Conservation (phyloP, 2,113 vertebrate species). For the Eulacestoma nigropectus region DNA sequence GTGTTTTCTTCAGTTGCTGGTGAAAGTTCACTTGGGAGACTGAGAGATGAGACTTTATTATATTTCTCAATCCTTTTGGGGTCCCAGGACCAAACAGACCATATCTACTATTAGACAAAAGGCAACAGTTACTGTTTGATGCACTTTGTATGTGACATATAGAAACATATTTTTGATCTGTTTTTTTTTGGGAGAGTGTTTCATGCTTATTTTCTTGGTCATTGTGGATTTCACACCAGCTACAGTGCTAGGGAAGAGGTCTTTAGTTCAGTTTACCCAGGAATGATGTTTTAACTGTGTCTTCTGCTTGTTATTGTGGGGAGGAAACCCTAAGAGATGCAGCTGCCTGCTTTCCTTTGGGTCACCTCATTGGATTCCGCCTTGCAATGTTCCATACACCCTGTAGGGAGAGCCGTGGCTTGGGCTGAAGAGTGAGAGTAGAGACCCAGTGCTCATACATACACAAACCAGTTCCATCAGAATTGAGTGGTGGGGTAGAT, state of each 20-base stretch:
- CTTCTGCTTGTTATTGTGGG: neutral
- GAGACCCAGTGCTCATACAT: neutral
- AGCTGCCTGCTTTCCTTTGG: neutral
- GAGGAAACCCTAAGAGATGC: neutral
- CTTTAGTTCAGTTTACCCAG: neutral
- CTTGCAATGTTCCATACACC: neutral
- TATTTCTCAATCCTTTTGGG: neutral
- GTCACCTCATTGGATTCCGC: rapidly evolving
- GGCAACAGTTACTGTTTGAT: neutral
- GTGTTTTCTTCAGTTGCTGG: neutral
- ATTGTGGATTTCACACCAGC: neutral
- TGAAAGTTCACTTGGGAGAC: neutral
- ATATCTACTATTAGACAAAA: neutral
- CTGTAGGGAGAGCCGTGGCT: neutral
- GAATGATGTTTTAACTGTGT: neutral
- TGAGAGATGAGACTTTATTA: neutral
- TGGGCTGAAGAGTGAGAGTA: neutral
- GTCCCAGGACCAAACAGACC: neutral
- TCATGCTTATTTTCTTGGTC: neutral
- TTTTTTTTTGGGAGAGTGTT: neutral
- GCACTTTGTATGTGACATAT: neutral
- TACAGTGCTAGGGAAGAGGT: neutral
- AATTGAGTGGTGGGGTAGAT: neutral
- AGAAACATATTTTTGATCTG: neutral
- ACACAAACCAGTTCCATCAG: neutral